Evolutionary conservation across 37 sponge, comb jelly and placozoan species (phyloP), one percentile per base, ranked within the genome.

Genomic region (Geodia barretti): DNA sequence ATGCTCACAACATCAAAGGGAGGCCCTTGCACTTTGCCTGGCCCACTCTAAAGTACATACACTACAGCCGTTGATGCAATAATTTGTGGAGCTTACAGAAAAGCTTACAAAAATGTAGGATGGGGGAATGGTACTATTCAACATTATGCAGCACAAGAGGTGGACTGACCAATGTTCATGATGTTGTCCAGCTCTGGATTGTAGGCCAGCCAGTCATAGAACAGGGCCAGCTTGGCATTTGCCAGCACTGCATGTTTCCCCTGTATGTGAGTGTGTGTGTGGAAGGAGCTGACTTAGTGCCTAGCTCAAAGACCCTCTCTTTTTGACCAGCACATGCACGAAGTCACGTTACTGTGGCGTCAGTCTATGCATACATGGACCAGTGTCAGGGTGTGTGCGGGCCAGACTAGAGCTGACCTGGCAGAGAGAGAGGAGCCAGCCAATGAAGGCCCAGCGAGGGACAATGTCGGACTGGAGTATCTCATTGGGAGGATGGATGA

Each of bases 401-500:
- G n/a, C n/a, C n/a, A n/a, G n/a, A n/a, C n/a, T n/a, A n/a, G n/a
- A n/a, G n/a, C n/a, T n/a, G 58, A 92, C 95, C 84, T 92, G 93
- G 59, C 92, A 91, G 43, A 88, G 84, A 3, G 91, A 94, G 35
- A 96, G 86, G 23, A 98, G 89, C 99, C 99, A 98, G 24, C 99
- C 99, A 79, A 98, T 79, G 5, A 98, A 73, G 8, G 95, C 97
- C 99, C 99, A 98, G 19, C 99, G 92, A 29, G 93, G 99, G 11
- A 96, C 82, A 39, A 98, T 84, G 64, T 98, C 93, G 62, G 97
- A 96, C 20, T 86, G 80, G 74, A 96, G 77, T 21, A 98, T 77
- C 78, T 98, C 99, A 83, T 98, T 98, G 59, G 99, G 80, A 8
- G 99, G 99, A 76, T 98, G 99, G 23, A 98, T 90, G 0, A 96